These are phyloP conservation scores for Gonatopus flavifemur DNA, from an alignment of 1,140 invertebrate species.

Conservation along the genomic window DNA sequence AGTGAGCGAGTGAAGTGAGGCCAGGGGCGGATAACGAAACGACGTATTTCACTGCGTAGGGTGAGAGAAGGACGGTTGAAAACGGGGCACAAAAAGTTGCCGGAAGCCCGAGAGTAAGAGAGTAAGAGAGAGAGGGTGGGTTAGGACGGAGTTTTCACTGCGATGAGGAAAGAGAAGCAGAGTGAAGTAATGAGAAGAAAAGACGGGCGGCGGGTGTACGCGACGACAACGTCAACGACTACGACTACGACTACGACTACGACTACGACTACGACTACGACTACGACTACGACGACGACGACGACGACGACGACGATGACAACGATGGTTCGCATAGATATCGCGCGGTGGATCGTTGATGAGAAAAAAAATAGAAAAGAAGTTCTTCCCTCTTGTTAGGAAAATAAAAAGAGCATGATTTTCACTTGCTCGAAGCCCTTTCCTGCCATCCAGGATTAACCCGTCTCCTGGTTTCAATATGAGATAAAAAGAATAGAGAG, in stretches of 20 bases:
- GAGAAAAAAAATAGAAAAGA: conserved; percentile 13
- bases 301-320: no score
- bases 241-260: not conserved
- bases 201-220: conserved; percentile 47
- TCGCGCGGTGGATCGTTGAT: conserved; percentile 23
- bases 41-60: no score
- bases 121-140: conserved; percentile 3
- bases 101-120: conserved; percentile 14
- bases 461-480: conserved; percentile 9
- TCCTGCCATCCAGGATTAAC: conserved; percentile 18
- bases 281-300: no score
- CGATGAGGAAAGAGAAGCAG: conserved; percentile 21
- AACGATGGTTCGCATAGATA: conserved; percentile 24
- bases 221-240: no score
- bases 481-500: not conserved
- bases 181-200: conserved; percentile 55
- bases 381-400: not conserved
- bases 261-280: not conserved
- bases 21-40: conserved; percentile 23
- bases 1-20: conserved; percentile 34
- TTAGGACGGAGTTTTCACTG: conserved; percentile 14
- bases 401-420: conserved; percentile 21
- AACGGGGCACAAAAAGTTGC: no score
- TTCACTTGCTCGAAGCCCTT: conserved; percentile 23
- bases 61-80: no score